A percentile compares a stretch with the other conserved stretches of the same genome.
These are phyloP conservation scores for Drosophila siamana DNA, from an alignment of 2,888 invertebrate species.

Conservation along the genomic window DNA sequence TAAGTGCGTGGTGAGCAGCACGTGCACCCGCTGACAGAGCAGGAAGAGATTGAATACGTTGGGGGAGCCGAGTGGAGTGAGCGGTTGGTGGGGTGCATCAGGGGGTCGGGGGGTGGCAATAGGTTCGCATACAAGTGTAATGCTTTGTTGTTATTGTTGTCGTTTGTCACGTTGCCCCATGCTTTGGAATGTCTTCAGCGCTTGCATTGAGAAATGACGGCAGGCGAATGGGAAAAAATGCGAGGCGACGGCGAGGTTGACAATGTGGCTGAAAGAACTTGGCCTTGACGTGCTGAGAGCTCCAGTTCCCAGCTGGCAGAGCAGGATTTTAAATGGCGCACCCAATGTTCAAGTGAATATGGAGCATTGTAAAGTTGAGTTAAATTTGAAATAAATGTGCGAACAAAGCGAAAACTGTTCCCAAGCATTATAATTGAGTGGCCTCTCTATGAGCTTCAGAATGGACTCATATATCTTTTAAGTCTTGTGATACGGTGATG, in stretches of 20 bases:
- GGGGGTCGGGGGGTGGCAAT: conserved; percentile 2
- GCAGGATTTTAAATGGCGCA: conserved; percentile 6
- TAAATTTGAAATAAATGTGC: neutral
- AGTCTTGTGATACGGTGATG: conserved; percentile 76
- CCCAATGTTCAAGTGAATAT: neutral
- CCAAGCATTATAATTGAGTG: conserved; percentile 54
- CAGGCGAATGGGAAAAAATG: conserved; percentile 32
- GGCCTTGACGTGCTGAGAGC: neutral
- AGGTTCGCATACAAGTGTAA: conserved; percentile 3
- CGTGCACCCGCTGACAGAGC: conserved; percentile 12
- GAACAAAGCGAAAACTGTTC: neutral
- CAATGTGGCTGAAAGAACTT: too few species aligned
- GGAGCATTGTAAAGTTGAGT: neutral
- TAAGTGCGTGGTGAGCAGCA: conserved; percentile 12
- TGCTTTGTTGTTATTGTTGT: conserved; percentile 18
- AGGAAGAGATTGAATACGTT: conserved; percentile 7
- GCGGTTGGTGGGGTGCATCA: too few species aligned
- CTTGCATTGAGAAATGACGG: conserved; percentile 16
- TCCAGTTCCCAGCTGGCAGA: conserved; percentile 1
- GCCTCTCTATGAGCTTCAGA: conserved; percentile 32
- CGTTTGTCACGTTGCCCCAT: conserved; percentile 28
- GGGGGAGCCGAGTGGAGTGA: neutral
- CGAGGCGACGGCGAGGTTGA: conserved; percentile 7
- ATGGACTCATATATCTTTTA: conserved; percentile 59
- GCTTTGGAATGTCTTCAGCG: conserved; percentile 28